Evolutionary conservation across 2,888 invertebrate species (phyloP), one percentile per base, ranked within the genome.

Genomic region (Litoditis marina): DNA sequence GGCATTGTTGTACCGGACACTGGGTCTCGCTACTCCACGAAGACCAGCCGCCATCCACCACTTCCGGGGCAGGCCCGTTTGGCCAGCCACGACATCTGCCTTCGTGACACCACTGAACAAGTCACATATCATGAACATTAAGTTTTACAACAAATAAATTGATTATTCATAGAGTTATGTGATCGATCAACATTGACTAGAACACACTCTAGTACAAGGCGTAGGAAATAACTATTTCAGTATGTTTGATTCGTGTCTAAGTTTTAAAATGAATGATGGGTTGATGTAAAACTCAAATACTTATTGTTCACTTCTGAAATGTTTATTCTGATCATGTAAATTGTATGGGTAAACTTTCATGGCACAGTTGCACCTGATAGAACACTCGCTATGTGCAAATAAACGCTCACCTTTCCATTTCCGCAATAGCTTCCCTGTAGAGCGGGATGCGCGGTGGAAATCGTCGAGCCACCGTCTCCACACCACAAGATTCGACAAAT

Each of bases 381-480:
- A 67, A 11, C 8, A 30, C 16, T 22, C 8, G 6, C n/a, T n/a
- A n/a, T n/a, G n/a, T 31, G 28, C 6, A 52, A 32, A n/a, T n/a
- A n/a, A n/a, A n/a, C n/a, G 2, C 56, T 60, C 32, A 77, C 79
- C 63, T 76, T 77, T 36, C 76, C 63, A 19, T 66, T 69, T 28
- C 82, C 82, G 58, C 82, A 82, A 79, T 81, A 82, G 60, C 79
- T 80, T 22, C 82, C 82, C 67, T 82, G 82, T 7, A 81, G 60
- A 0, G 82, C 82, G 1, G 82, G 82, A 72, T 82, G 82, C n/a
- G 82, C 82, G 4, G 82, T 82, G 16, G 80, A 80, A 13, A 82
- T 83, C 4, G 81, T 82, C 19, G 82, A 81, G 8, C 81, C 82
- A 52, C 78, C 78, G 55, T 82, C 83, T 28, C 82, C 82, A 57